Conservation (phyloP, 2,888 invertebrate genomes). For the Laothoe populi region DNA sequence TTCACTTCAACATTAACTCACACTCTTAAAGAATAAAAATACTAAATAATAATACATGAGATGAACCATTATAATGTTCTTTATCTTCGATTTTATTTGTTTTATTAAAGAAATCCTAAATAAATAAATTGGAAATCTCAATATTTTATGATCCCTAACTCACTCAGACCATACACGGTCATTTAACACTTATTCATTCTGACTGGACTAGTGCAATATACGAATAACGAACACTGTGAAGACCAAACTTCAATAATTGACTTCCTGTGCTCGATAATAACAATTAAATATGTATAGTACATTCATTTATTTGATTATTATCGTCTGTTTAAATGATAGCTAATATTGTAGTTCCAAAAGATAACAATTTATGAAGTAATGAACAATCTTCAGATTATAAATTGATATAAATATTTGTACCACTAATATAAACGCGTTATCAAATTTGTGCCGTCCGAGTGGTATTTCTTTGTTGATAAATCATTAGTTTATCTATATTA, state of each 20-base stretch:
- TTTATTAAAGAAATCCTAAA: no score
- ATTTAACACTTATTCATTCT: no score
- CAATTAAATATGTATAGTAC: no score
- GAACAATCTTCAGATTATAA: conserved; percentile 2
- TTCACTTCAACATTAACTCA: no score
- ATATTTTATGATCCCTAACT: no score
- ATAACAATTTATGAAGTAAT: not conserved
- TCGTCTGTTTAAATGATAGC: conserved; percentile 1
- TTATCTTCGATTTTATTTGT: no score
- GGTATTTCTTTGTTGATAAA: conserved; percentile 54
- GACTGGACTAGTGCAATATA: no score
- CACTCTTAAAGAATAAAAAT: no score
- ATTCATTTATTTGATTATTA: not conserved
- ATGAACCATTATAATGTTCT: no score
- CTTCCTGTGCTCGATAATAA: not conserved
- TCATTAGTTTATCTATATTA: conserved; percentile 46
- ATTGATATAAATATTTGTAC: conserved; percentile 11
- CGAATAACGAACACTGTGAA: not conserved
- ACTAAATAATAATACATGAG: no score
- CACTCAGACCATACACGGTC: no score
- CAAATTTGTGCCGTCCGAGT: conserved; percentile 37
- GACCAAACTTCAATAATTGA: not conserved
- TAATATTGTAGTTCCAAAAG: not conserved
- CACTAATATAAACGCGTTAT: conserved; percentile 20
- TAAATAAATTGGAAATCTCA: no score